phyloP scores from a whole-genome alignment of 2,113 vertebrate genomes.

The Podiceps cristatus region DNA sequence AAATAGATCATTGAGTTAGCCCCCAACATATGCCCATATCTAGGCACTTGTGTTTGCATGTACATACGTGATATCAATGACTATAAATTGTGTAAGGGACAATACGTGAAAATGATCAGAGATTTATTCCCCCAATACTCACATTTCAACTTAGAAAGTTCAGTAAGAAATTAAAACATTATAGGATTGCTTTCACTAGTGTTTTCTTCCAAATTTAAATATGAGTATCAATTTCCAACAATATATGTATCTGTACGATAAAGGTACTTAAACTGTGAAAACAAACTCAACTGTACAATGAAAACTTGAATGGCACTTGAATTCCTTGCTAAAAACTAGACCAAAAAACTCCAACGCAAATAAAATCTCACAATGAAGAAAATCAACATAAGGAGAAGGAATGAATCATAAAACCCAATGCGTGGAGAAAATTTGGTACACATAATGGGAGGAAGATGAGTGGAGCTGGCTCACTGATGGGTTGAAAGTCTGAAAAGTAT shows the following conservation, averaged over 20 bases:
- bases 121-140: not conserved
- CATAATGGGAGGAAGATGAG: not conserved
- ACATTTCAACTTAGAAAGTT: not conserved
- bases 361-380: not conserved
- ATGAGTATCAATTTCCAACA: not conserved
- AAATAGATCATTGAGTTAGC: not conserved
- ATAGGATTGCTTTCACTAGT: not conserved
- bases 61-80: rapidly evolving
- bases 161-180: not conserved
- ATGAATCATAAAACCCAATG: not conserved
- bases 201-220: not conserved
- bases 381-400: not conserved
- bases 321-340: not conserved
- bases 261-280: not conserved
- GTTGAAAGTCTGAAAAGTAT: not conserved
- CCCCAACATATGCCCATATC: not conserved
- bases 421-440: rapidly evolving
- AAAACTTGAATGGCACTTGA: not conserved
- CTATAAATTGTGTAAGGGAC: not conserved
- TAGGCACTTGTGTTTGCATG: not conserved
- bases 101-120: not conserved
- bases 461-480: not conserved
- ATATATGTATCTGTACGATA: not conserved
- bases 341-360: not conserved
- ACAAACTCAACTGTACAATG: not conserved